phyloP scores from a whole-genome alignment of 2,797 vertebrate species.

The Monodelphis domestica region DNA sequence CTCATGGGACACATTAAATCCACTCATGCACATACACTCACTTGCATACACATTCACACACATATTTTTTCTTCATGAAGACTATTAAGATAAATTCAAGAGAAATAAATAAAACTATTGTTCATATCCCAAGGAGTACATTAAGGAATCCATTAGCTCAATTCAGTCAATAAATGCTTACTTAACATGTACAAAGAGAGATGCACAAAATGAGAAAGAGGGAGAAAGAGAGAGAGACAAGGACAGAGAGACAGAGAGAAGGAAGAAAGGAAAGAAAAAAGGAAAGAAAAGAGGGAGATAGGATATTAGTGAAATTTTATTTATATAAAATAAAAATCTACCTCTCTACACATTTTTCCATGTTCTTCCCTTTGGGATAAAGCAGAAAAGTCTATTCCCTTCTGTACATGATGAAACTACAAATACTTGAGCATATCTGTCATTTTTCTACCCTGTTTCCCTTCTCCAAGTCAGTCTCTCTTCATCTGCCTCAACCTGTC shows the following conservation, averaged over 20 bases:
- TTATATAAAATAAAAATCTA: neutral
- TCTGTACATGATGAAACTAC: neutral
- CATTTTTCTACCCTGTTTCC: neutral
- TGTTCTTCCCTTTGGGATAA: neutral
- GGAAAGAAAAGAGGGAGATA: neutral
- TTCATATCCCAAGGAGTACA: neutral
- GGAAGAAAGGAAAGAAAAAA: neutral
- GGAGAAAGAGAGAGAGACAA: neutral
- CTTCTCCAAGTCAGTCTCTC: neutral
- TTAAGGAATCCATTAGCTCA: neutral
- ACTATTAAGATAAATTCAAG: neutral
- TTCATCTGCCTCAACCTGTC: neutral
- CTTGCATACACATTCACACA: neutral
- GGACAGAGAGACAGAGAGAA: neutral
- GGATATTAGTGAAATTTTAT: neutral
- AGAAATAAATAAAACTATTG: neutral
- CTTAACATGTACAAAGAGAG: neutral
- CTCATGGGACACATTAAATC: neutral
- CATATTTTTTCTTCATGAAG: neutral
- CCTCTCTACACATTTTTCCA: neutral
- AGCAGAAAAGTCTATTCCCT: neutral
- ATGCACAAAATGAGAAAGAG: neutral
- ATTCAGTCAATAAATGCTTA: neutral
- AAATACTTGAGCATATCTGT: neutral
- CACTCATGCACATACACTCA: too few species aligned